Base-by-base conservation (phyloP, 2,113 vertebrate species). In the Brienomyrus brachyistius region DNA sequence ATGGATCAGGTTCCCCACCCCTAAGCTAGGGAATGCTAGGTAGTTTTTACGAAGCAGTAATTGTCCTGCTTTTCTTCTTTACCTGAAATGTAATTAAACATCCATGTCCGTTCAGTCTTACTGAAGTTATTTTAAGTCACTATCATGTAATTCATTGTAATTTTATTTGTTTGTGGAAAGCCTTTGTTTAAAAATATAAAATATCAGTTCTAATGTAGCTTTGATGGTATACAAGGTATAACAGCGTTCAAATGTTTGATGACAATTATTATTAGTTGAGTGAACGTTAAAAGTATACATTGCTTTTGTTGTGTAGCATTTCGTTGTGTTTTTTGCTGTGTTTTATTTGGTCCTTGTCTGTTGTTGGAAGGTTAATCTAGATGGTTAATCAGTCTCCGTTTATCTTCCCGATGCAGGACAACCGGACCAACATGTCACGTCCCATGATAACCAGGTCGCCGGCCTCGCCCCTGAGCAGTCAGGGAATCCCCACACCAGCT, bases 391-490 rank as follows among this genome's bases (percentile, higher is more conserved):
- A 43, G 35, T 19, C 74, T 15, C 74, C 2, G 31, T 21, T 43
- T 43, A 80, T 80, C 74, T 43, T 43, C 91, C 40, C 50, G 74
- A 89, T 19, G 92, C 95, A 99, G 98, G 98, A 99, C 97, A 97
- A 97, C 94, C 97, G 98, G 95, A 97, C 96, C 97, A 99, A 96
- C 95, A 99, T 99, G 98, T 99, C 98, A 96, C 97, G 98, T 95
- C 98, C 98, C 94, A 96, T 99, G 97, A 98, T 99, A 95, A 98
- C 97, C 94, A 97, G 98, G 94, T 99, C 98, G 92, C 98, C 98
- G 91, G 98, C 98, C 93, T 99, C 98, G 93, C 98, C 98, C 91
- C 96, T 99, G 96, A 99, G 97, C 96, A 99, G 97, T 94, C 98
- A 99, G 97, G 98, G 98, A 95, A 99, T 99, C 93, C 98, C 98